These are phyloP conservation scores for Mungos mungo DNA, from an alignment of 2,113 vertebrate species.

Conservation along the genomic window DNA sequence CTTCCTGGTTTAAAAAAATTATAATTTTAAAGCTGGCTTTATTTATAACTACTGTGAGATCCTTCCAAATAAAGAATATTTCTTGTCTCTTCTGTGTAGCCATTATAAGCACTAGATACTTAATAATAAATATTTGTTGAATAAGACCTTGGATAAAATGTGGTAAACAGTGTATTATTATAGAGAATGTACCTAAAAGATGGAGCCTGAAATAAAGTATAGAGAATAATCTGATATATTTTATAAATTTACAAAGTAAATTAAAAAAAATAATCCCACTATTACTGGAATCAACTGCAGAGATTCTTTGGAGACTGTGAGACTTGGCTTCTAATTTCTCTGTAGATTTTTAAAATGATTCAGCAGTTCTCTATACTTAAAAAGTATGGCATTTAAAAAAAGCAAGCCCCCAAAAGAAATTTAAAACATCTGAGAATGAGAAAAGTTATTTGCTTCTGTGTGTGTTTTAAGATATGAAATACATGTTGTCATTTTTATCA, in stretches of 20 bases:
- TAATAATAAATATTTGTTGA: constrained; percentile 40
- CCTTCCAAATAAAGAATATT: constrained; percentile 32
- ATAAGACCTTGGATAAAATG: constrained; percentile 30
- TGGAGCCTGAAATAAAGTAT: not conserved
- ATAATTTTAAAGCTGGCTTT: constrained; percentile 30
- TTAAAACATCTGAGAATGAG: constrained; percentile 11
- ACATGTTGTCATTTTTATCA: not conserved
- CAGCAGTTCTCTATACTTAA: constrained; percentile 6
- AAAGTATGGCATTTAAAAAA: constrained; percentile 11
- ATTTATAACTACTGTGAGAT: constrained; percentile 5
- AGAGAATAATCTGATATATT: not conserved
- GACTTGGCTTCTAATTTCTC: not conserved
- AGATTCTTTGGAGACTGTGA: not conserved
- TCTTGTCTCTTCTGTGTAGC: constrained; percentile 27
- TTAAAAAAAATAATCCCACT: constrained; percentile 17
- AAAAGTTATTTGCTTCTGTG: not conserved
- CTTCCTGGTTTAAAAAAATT: not conserved
- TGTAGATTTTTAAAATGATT: not conserved
- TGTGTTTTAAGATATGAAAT: not conserved
- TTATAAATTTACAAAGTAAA: constrained; percentile 10
- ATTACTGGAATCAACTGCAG: constrained; percentile 5
- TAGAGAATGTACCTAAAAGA: constrained; percentile 9
- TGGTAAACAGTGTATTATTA: not conserved
- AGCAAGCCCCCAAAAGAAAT: not conserved
- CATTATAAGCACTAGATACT: not conserved